Base-by-base conservation (phyloP, 2,888 invertebrate genomes). In the Drosophila anomalata region DNA sequence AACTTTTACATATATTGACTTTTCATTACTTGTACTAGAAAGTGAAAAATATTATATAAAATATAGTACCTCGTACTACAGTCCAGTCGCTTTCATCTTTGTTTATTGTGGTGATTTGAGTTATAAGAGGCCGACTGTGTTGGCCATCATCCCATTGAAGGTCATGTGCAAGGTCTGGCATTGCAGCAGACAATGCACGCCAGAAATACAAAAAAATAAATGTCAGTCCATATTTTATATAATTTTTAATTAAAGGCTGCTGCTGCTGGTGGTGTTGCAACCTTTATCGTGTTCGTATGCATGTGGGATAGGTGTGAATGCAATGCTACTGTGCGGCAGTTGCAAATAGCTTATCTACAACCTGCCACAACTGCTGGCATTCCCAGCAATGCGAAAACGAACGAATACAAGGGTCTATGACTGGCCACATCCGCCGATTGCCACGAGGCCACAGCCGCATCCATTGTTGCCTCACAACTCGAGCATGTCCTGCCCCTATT, bases 381-480 rank as follows among this genome's bases (percentile, higher is more conserved):
- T 69, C 53, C 17, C 77, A 63, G 41, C 56, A 65, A 57, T 33
- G 31, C 50, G 46, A 47, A 65, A 31, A 58, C 51, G 17, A 29
- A 56, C 51, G 48, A 47, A 70, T 61, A 33, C 41, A 47, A 46
- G 29, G 61, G 33, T 72, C 44, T 59, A 58, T 71, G 72, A 71
- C 68, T 70, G 60, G 51, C 47, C 63, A 65, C 61, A 62, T 83
- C 72, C 80, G 80, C 14, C 48, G 61, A 62, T 62, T 62, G 61
- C 62, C 56, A 51, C 50, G 57, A 39, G 57, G 31, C 52, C 58
- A 48, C 44, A 60, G 57, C 55, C 73, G 62, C 55, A 57, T 60
- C 22, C 54, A 68, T 78, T 81, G 84, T 72, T 72, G 47, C 44
- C 50, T 22, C 60, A 66, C 85, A 81, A 76, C 85, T 84, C 85